These are phyloP conservation scores for Beaufortia kweichowensis DNA, from an alignment of 2,113 vertebrate species.

Conservation along the genomic window DNA sequence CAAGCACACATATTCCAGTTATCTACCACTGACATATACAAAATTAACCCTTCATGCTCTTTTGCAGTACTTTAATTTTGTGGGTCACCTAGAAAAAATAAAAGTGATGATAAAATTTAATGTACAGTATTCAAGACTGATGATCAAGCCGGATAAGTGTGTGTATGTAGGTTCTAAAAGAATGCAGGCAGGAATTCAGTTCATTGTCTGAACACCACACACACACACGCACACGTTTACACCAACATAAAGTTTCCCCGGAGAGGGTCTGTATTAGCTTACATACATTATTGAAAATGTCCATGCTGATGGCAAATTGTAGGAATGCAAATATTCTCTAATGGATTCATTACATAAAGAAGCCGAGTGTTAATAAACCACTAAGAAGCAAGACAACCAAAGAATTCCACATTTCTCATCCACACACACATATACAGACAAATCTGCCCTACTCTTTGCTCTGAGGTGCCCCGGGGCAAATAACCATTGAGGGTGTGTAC, in stretches of 20 bases:
- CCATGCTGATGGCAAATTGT: not conserved
- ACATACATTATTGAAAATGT: not conserved
- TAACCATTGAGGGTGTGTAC: conserved; percentile 53
- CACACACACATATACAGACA: conserved; percentile 28
- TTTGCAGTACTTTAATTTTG: too few species aligned
- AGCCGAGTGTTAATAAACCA: not conserved
- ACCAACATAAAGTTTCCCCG: not conserved
- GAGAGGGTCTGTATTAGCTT: not conserved
- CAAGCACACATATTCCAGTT: not conserved
- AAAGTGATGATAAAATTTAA: too few species aligned
- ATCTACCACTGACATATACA: not conserved
- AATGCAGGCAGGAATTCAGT: conserved; percentile 50
- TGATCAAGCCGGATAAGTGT: conserved; percentile 8
- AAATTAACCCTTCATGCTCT: too few species aligned
- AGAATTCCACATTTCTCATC: conserved; percentile 20
- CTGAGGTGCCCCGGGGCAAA: conserved; percentile 49
- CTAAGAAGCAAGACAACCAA: not conserved
- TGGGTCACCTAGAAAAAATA: too few species aligned
- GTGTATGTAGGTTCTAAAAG: conserved; percentile 41
- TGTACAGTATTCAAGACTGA: not conserved
- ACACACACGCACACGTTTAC: conserved; percentile 13
- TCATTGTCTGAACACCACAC: conserved; percentile 43
- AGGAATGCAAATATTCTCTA: not conserved
- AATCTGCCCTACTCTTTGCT: conserved; percentile 45
- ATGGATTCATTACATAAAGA: conserved; percentile 1